phyloP scores from a whole-genome alignment of 2,888 invertebrate species.

The Aphodius sticticus region DNA sequence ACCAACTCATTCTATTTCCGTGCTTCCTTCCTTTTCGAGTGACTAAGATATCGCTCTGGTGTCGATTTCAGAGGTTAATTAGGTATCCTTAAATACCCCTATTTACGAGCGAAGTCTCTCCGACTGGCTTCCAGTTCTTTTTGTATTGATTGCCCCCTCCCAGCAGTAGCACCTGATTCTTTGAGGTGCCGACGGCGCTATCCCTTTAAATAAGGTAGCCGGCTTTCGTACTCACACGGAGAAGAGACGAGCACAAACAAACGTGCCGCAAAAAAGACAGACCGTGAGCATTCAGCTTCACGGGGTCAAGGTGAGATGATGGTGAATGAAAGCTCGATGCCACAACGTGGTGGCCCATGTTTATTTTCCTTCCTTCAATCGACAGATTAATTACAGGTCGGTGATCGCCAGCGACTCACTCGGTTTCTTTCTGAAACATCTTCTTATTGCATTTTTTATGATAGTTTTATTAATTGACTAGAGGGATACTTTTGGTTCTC shows the following conservation, averaged over 20 bases:
- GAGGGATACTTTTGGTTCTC: not conserved
- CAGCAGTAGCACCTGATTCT: not conserved
- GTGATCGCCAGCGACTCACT: not conserved
- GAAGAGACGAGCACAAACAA: not conserved
- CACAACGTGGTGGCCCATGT: not conserved
- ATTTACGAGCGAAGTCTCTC: not conserved
- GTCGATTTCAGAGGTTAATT: no score
- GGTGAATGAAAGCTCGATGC: not conserved
- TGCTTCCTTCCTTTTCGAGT: no score
- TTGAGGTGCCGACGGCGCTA: not conserved
- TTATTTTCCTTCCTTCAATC: not conserved
- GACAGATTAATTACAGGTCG: not conserved
- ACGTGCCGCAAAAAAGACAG: not conserved
- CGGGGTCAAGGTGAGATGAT: conserved; percentile 4
- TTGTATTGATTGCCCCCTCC: not conserved
- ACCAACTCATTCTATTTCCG: no score
- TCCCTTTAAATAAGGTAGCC: not conserved
- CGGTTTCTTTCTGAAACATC: no score
- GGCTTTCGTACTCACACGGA: not conserved
- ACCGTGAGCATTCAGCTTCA: conserved; percentile 4
- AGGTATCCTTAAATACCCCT: not conserved
- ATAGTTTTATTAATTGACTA: not conserved
- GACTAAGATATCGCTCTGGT: no score
- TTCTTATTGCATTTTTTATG: no score
- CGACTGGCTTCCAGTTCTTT: not conserved